Evolutionary conservation across 1,140 invertebrate genomes (phyloP).

Genomic region (Cheumatopsyche charites): DNA sequence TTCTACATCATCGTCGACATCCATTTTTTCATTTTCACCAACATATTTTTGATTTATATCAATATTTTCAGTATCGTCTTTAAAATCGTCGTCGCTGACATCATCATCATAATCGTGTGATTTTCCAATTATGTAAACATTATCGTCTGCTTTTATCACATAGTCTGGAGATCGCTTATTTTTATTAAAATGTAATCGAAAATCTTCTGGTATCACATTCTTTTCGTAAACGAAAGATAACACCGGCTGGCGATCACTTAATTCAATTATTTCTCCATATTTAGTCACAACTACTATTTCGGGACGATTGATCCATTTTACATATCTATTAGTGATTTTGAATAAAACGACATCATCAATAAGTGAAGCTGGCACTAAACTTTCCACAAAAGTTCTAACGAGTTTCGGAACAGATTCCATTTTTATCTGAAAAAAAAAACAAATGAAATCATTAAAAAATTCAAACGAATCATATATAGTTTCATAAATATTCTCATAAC

Average conservation of each 20-base stretch:
- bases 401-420: slow-evolving; percentile 28
- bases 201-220: background rate
- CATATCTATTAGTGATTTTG: slow-evolving; percentile 30
- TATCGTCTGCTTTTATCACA: slow-evolving; percentile 23
- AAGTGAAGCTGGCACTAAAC: slow-evolving; percentile 31
- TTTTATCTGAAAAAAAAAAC: slow-evolving; percentile 30
- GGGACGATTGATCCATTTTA: slow-evolving; percentile 12
- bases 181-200: slow-evolving; percentile 26
- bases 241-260: slow-evolving; percentile 31
- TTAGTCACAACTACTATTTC: slow-evolving; percentile 37
- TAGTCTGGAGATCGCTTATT: background rate
- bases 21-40: background rate
- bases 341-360: slow-evolving; percentile 34
- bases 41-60: background rate
- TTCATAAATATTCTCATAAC: too few relatives aligned
- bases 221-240: slow-evolving; percentile 15
- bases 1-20: too few relatives aligned
- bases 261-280: slow-evolving; percentile 38
- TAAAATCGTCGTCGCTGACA: background rate
- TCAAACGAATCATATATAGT: too few relatives aligned
- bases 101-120: background rate
- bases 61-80: background rate
- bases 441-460: background rate
- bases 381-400: slow-evolving; percentile 11
- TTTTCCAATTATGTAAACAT: slow-evolving; percentile 32